Percentiles rank a stretch among this genome's conserved stretches.
These are phyloP conservation scores for Taenaris catops DNA, from an alignment of 2,888 invertebrate genomes.

Conservation along the genomic window DNA sequence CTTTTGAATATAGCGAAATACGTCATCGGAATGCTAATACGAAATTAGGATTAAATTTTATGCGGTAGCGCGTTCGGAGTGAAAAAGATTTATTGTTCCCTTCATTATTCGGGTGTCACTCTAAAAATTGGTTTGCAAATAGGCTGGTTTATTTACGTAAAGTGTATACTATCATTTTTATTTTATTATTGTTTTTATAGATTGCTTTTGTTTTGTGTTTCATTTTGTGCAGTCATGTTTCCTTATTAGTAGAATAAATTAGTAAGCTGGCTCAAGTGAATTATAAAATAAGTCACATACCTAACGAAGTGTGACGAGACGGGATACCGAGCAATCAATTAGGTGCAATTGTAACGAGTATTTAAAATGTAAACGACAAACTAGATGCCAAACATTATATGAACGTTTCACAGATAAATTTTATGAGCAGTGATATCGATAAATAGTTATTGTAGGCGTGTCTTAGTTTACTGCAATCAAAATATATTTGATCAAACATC, in stretches of 20 bases:
- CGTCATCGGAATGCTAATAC: slow-evolving; percentile 40
- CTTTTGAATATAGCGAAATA: slow-evolving; percentile 22
- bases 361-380: no score
- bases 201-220: no score
- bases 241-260: neutral
- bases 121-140: slow-evolving; percentile 17
- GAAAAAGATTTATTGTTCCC: slow-evolving; percentile 51
- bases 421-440: no score
- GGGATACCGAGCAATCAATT: slow-evolving; percentile 59
- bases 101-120: slow-evolving; percentile 59
- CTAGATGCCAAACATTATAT: no score
- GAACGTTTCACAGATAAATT: no score
- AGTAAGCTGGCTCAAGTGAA: slow-evolving; percentile 2
- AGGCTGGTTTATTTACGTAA: slow-evolving; percentile 6
- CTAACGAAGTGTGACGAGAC: slow-evolving; percentile 38
- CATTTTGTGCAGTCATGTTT: neutral
- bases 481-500: no score
- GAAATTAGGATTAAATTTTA: slow-evolving; percentile 51
- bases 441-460: no score
- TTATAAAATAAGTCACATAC: slow-evolving; percentile 14
- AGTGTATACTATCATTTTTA: neutral
- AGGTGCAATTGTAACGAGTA: no score
- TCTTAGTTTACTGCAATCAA: no score
- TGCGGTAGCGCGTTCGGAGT: slow-evolving; percentile 53
- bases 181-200: no score